Base-by-base conservation (phyloP, 2,888 invertebrate genomes). In the Spilarctia lutea region DNA sequence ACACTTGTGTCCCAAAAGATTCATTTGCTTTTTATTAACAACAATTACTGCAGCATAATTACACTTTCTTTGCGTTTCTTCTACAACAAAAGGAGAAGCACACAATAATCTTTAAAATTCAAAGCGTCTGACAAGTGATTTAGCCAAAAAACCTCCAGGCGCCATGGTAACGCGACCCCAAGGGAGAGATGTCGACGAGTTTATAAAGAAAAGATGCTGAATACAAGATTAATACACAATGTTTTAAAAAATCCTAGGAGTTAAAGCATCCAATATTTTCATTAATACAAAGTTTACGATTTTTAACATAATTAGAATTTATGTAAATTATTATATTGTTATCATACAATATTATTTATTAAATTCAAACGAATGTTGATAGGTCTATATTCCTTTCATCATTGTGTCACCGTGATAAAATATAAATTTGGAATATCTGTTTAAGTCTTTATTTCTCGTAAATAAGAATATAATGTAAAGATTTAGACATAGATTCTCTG, bases 51-150 rank as follows among this genome's bases (percentile, higher is more conserved):
- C 27, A 35, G 45, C 27, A 27, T 27, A 66, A 72, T 72, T 72
- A 67, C 72, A 56, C 52, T 72, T 67, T 48, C 33, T 65, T 65
- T 60, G 16, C n/a, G 30, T 33, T 67, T 24, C 2, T 45, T 24
- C 63, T 30, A n/a, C 30, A 33, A 68, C 63, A 63, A 68, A 33
- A 42, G 33, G 30, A 77, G 75, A 81, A 81, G 73, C 73, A 74
- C 63, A 56, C 65, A 73, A 79, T 77, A 81, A 74, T 79, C 68
- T 75, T 83, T 81, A 81, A 84, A 82, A 73, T 74, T 80, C 72
- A 81, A 79, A 75, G 75, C 78, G 75, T 74, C 77, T 78, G 82
- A 73, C 78, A 81, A 77, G 78, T 77, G 80, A 65, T 70, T 79
- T 76, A 75, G 67, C 33, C 35, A 75, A 65, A 75, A 82, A 82